Base-by-base conservation (phyloP, 2,888 invertebrate genomes). In the Cephus pulcher region DNA sequence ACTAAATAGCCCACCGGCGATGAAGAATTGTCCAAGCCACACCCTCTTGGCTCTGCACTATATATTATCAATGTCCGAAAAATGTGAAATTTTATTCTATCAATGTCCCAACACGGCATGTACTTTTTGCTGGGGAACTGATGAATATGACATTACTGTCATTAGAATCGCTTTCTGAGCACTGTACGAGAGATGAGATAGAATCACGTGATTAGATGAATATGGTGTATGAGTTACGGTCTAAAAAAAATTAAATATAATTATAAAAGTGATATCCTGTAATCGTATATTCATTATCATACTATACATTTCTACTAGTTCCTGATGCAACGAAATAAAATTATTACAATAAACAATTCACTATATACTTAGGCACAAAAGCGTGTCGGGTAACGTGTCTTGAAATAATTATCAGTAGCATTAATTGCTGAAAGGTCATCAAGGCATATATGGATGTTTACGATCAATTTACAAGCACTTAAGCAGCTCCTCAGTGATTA, bases 21-120 rank as follows among this genome's bases (percentile, higher is more conserved):
- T 74, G 23, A 34, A 11, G 74, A 74, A 74, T 74, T 74, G 74
- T 34, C n/a, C 74, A 12, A 12, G 35, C 74, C 74, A 74, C 74
- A 34, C 74, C 74, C 74, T 34, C 23, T 74, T 34, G 30, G n/a
- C 1, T 35, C 11, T 23, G 32, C 33, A 3, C 9, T 56, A 32
- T 33, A 34, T 71, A 71, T 71, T 71, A 30, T 34, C 33, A 12
- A 30, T 71, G 71, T 34, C 12, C 15, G 32, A 71, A 34, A 34
- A 23, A 56, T 15, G 9, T 56, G 6, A 23, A 56, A 23, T 56
- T 56, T 40, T 56, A 23, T 9, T 56, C 56, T 23, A 56, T 23
- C 15, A 23, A 56, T 56, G 9, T 56, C 0, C 6, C 56, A 23
- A 9, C 23, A 56, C 9, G 6, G 6, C 56, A 9, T 56, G 6